phyloP scores from a whole-genome alignment of 2,113 vertebrate species.

The Pelecanus crispus region DNA sequence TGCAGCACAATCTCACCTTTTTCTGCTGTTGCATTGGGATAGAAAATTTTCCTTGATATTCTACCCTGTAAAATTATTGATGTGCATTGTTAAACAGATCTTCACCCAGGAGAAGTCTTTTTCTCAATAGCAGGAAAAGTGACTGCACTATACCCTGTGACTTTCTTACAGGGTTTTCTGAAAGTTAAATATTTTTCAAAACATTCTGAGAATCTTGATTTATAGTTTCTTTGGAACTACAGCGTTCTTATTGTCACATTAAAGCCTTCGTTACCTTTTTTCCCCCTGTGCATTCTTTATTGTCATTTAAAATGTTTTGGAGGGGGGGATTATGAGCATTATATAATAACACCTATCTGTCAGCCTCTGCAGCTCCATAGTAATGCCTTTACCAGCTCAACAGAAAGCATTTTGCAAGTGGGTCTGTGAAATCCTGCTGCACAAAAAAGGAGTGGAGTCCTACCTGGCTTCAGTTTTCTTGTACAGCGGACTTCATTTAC shows the following conservation, averaged over 20 bases:
- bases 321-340: neutral
- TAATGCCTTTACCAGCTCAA: neutral
- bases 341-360: neutral
- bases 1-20: neutral
- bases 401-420: neutral
- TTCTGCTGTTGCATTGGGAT: neutral
- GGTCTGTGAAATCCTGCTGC: neutral
- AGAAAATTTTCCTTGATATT: neutral
- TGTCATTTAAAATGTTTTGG: neutral
- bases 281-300: rapidly evolving
- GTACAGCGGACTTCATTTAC: neutral
- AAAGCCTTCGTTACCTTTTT: neutral
- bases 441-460: neutral
- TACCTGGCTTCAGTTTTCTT: neutral
- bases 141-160: neutral
- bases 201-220: neutral
- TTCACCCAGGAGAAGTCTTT: neutral
- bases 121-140: neutral
- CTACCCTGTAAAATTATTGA: neutral
- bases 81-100: neutral
- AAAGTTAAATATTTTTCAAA: neutral
- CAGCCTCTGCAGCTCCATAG: neutral
- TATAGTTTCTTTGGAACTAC: neutral
- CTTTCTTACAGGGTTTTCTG: neutral
- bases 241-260: neutral